Conservation (phyloP, 2,888 invertebrate species). For the Idaea straminata region DNA sequence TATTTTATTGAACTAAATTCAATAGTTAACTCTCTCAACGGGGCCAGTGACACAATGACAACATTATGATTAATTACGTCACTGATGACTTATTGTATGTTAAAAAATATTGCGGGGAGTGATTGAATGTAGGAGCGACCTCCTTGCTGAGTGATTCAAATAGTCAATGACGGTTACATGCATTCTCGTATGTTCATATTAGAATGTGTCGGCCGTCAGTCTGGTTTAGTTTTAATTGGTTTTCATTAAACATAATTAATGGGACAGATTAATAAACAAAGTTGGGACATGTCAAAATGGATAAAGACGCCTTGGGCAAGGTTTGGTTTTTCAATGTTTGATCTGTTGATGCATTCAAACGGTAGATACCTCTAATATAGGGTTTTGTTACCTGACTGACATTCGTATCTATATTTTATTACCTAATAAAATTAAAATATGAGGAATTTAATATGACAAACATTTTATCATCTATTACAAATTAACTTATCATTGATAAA, state of each 20-base stretch:
- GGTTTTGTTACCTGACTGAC: neutral
- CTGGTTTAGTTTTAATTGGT: slow-evolving; percentile 46
- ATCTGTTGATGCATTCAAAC: neutral
- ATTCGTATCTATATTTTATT: neutral
- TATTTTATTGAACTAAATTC: slow-evolving; percentile 13
- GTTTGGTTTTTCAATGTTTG: slow-evolving; percentile 9
- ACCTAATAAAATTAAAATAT: neutral
- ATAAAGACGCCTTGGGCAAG: slow-evolving; percentile 37
- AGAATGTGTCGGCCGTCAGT: slow-evolving; percentile 30
- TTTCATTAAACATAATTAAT: slow-evolving; percentile 54
- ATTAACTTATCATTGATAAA: neutral
- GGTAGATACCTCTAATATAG: neutral
- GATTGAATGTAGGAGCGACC: slow-evolving; percentile 33
- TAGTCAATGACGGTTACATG: slow-evolving; percentile 31
- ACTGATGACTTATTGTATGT: slow-evolving; percentile 35
- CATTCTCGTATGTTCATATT: slow-evolving; percentile 25
- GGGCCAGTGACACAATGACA: slow-evolving; percentile 39
- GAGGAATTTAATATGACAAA: neutral
- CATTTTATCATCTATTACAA: neutral
- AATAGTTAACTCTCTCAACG: slow-evolving; percentile 13
- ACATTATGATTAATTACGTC: slow-evolving; percentile 28
- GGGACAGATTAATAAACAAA: slow-evolving; percentile 37
- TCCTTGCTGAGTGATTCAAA: slow-evolving; percentile 35
- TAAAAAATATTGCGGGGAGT: slow-evolving; percentile 33
- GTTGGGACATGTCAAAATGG: slow-evolving; percentile 28